phyloP scores from a whole-genome alignment of 1,140 invertebrate genomes.

The Philotrypesis tridentata region DNA sequence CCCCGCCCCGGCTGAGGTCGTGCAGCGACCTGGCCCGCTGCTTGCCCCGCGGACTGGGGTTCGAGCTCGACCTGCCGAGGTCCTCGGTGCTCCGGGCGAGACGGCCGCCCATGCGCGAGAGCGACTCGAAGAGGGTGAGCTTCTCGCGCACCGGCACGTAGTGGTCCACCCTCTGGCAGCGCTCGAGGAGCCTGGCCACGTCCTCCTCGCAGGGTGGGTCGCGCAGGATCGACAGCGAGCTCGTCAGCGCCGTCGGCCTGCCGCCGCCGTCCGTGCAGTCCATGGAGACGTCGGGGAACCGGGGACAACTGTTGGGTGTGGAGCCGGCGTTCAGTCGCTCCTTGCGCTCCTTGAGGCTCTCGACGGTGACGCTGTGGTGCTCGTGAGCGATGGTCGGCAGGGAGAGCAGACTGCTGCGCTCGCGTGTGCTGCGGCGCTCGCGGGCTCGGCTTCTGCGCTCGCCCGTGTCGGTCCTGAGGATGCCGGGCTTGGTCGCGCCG shows the following conservation, averaged over 20 bases:
- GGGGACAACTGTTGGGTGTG: neutral
- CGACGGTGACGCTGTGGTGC: conserved; percentile 47
- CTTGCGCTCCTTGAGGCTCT: conserved; percentile 58
- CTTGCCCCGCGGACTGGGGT: conserved; percentile 64
- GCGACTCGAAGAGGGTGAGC: conserved; percentile 76
- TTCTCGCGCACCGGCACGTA: conserved; percentile 79
- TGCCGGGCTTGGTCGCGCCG: conserved; percentile 47
- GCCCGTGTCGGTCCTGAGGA: conserved; percentile 57
- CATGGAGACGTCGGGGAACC: neutral
- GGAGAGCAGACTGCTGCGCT: conserved; percentile 39
- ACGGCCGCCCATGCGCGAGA: conserved; percentile 74
- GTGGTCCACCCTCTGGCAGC: conserved; percentile 76
- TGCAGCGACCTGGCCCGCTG: conserved; percentile 77
- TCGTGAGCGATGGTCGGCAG: conserved; percentile 15
- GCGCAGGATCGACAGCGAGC: conserved; percentile 35
- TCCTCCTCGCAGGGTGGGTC: conserved; percentile 61
- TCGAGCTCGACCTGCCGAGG: conserved; percentile 64
- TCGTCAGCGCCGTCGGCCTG: conserved; percentile 5
- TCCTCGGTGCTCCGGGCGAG: conserved; percentile 73
- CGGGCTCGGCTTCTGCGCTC: conserved; percentile 67
- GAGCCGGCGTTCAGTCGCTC: conserved; percentile 49
- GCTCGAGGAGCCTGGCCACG: conserved; percentile 73
- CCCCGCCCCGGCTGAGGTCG: conserved; percentile 74
- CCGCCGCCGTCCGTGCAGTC: neutral
- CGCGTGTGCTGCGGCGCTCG: conserved; percentile 63